A percentile compares a stretch with the other conserved stretches of the same genome.
These are phyloP conservation scores for Pandemis heparana DNA, from an alignment of 2,888 invertebrate genomes.

Conservation along the genomic window DNA sequence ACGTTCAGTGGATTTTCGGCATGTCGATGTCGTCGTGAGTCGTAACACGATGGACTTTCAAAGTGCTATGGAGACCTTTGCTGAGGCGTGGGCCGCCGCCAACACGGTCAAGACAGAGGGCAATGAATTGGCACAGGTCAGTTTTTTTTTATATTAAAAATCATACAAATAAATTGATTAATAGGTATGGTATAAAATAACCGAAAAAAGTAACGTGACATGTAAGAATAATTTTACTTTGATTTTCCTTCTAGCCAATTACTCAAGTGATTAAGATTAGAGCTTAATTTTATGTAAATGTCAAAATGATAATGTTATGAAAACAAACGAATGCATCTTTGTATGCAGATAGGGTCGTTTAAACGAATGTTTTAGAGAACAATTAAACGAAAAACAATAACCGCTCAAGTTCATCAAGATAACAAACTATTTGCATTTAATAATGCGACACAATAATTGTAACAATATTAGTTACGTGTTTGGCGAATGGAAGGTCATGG, in stretches of 20 bases:
- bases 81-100: constrained; percentile 98
- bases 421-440: constrained; percentile 60
- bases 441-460: constrained; percentile 56
- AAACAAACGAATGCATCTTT: constrained; percentile 40
- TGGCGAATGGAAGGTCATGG: constrained; percentile 47
- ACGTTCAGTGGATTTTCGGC: constrained; percentile 79
- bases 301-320: constrained; percentile 22
- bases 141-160: constrained; percentile 48
- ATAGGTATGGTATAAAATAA: neutral
- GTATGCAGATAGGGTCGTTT: constrained; percentile 41
- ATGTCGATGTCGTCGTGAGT: constrained; percentile 83
- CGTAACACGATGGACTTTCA: constrained; percentile 95
- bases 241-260: neutral
- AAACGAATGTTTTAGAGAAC: constrained; percentile 42
- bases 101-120: constrained; percentile 88
- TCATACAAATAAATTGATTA: no score
- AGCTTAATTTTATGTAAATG: constrained; percentile 11
- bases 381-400: constrained; percentile 59
- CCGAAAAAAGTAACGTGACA: no score
- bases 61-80: constrained; percentile 99
- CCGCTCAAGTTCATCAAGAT: constrained; percentile 63
- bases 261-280: neutral
- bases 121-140: constrained; percentile 89
- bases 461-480: constrained; percentile 52
- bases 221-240: no score